Evolutionary conservation across 2,888 invertebrate genomes (phyloP).

Genomic region (Sesia bembeciformis): DNA sequence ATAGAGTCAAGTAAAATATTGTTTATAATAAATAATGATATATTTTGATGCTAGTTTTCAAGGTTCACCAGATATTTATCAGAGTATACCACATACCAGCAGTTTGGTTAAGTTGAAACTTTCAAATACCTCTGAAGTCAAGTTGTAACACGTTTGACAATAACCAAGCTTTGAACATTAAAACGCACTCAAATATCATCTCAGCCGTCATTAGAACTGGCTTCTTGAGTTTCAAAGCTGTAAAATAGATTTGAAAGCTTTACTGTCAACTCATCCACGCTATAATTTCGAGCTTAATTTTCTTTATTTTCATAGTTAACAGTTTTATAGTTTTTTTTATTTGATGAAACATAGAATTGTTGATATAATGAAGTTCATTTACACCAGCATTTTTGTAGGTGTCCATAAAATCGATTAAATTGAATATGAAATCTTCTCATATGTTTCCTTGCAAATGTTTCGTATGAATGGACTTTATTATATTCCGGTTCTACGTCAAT

Average conservation of each 20-base stretch:
- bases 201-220: conserved; percentile 54
- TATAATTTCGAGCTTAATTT: conserved; percentile 55
- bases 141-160: conserved; percentile 62
- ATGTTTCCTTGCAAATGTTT: not conserved
- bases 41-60: conserved; percentile 46
- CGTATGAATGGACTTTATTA: not conserved
- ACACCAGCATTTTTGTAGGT: not conserved
- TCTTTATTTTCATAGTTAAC: conserved; percentile 54
- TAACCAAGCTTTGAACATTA: conserved; percentile 57
- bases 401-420: not conserved
- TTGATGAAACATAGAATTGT: not conserved
- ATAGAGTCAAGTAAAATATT: not conserved
- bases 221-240: conserved; percentile 54
- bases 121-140: conserved; percentile 61
- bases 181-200: conserved; percentile 38
- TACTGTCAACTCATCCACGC: conserved; percentile 47
- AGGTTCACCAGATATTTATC: conserved; percentile 54
- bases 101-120: conserved; percentile 50
- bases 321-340: conserved; percentile 12
- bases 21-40: conserved; percentile 3
- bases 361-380: not conserved
- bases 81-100: conserved; percentile 51
- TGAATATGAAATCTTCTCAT: not conserved
- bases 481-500: conserved; percentile 7
- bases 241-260: conserved; percentile 62